A percentile compares a stretch with the other conserved stretches of the same genome.
Conservation (phyloP, 2,113 vertebrate species). For the Stercorarius parasiticus region DNA sequence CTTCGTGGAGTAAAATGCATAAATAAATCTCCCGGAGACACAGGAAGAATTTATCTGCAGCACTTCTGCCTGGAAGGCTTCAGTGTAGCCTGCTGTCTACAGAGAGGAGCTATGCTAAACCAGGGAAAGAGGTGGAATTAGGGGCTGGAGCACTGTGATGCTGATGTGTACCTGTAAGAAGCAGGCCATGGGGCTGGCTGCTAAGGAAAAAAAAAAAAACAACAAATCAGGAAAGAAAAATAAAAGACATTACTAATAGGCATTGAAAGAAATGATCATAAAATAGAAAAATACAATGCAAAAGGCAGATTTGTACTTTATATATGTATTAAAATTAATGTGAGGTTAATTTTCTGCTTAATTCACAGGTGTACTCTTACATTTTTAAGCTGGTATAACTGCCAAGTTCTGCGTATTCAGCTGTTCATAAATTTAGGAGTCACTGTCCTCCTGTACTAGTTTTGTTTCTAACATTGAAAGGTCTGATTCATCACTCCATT, state of each 20-base stretch:
- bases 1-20: neutral
- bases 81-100: neutral
- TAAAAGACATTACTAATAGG: neutral
- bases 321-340: neutral
- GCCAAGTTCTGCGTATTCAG: neutral
- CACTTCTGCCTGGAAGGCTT: neutral
- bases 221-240: neutral
- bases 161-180: neutral
- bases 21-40: neutral
- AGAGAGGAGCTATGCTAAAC: fast-evolving
- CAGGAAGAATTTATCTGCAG: neutral
- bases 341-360: neutral
- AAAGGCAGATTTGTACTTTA: neutral
- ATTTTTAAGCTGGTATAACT: neutral
- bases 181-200: neutral
- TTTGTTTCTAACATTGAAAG: neutral
- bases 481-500: neutral
- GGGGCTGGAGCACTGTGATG: neutral
- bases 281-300: neutral
- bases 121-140: neutral
- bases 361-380: neutral
- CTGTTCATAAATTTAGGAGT: neutral
- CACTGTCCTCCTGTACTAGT: neutral
- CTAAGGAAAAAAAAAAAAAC: neutral
- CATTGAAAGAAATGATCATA: neutral